These are phyloP conservation scores for Taxidea taxus DNA, from an alignment of 2,113 vertebrate genomes.

Conservation along the genomic window DNA sequence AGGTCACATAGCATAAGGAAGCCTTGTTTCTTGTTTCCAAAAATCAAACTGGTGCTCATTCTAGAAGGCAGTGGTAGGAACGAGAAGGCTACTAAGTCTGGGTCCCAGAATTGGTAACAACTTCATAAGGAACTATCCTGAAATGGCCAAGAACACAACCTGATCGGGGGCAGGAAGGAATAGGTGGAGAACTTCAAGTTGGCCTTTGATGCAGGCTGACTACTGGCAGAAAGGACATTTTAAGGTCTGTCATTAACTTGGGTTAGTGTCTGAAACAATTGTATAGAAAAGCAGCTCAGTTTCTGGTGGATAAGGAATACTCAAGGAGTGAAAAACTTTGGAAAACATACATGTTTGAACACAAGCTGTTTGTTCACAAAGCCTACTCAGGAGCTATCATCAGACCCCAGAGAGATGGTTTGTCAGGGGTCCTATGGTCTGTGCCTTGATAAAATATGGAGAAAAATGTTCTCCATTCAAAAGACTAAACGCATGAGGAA, in stretches of 20 bases:
- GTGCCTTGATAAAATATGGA: not conserved
- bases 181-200: not conserved
- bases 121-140: not conserved
- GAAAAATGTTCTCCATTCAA: not conserved
- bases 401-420: fast-evolving
- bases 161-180: not conserved
- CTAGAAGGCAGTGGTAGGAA: not conserved
- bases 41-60: not conserved
- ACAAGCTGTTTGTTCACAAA: not conserved
- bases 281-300: not conserved
- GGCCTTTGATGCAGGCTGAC: not conserved
- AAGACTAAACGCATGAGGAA: not conserved
- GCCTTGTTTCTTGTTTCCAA: not conserved
- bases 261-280: not conserved
- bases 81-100: not conserved
- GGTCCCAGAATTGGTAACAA: not conserved
- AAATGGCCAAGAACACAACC: not conserved
- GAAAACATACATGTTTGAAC: not conserved
- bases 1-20: not conserved
- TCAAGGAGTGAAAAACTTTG: not conserved
- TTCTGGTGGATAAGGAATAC: not conserved
- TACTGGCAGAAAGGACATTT: not conserved
- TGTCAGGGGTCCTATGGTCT: not conserved
- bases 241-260: not conserved
- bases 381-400: not conserved